These are phyloP conservation scores for Venturia canescens DNA, from an alignment of 1,140 invertebrate species.

Conservation along the genomic window DNA sequence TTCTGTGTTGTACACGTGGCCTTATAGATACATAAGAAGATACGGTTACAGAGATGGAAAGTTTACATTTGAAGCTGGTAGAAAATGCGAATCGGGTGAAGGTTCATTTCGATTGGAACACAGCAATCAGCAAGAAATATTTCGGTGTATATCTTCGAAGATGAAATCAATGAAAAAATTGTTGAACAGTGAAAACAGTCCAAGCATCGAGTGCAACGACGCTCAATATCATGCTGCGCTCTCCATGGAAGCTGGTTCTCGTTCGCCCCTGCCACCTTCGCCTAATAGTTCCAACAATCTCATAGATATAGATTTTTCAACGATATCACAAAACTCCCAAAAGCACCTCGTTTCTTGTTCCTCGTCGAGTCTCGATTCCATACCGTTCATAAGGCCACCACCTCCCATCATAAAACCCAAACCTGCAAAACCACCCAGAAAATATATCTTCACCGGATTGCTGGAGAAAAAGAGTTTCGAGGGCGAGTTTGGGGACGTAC, in stretches of 20 bases:
- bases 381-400: slow-evolving; percentile 62
- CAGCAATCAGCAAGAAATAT: slow-evolving; percentile 88
- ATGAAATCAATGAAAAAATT: slow-evolving; percentile 92
- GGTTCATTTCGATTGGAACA: slow-evolving; percentile 89
- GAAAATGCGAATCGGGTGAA: slow-evolving; percentile 91
- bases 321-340: slow-evolving; percentile 68
- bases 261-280: slow-evolving; percentile 85
- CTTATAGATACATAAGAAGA: slow-evolving; percentile 89
- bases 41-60: slow-evolving; percentile 90
- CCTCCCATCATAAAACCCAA: slow-evolving; percentile 78
- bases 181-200: slow-evolving; percentile 81
- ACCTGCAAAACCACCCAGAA: slow-evolving; percentile 83
- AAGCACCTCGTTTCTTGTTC: slow-evolving; percentile 62
- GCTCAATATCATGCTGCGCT: slow-evolving; percentile 84
- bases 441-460: slow-evolving; percentile 74
- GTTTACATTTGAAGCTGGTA: slow-evolving; percentile 93
- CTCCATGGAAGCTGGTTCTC: slow-evolving; percentile 85
- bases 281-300: slow-evolving; percentile 78
- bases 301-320: slow-evolving; percentile 74
- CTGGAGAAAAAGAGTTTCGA: slow-evolving; percentile 71
- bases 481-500: slow-evolving; percentile 58
- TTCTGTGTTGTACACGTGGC: slow-evolving; percentile 88
- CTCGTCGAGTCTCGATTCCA: slow-evolving; percentile 52
- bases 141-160: slow-evolving; percentile 85
- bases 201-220: slow-evolving; percentile 84